These are phyloP conservation scores for Manduca sexta DNA, from an alignment of 1,140 invertebrate genomes.

Conservation along the genomic window DNA sequence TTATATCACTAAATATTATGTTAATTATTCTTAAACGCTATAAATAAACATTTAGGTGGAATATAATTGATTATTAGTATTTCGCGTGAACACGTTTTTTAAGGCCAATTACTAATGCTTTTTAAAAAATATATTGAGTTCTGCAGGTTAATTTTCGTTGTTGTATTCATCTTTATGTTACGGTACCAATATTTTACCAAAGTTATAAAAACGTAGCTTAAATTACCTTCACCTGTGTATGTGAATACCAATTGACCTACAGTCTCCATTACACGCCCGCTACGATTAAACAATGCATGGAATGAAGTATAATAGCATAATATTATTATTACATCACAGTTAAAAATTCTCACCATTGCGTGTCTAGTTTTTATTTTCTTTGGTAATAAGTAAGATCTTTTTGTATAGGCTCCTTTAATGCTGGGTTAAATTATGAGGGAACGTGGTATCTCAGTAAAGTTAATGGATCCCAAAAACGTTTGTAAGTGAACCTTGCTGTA, in stretches of 20 bases:
- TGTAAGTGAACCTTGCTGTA: conserved; percentile 23
- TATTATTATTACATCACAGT: conserved; percentile 7
- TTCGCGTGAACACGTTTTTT: background rate
- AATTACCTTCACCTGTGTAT: no score
- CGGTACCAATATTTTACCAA: no score
- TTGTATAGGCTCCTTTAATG: background rate
- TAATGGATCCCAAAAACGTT: conserved; percentile 24
- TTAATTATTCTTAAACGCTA: background rate
- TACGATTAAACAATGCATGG: no score
- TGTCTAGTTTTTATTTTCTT: conserved; percentile 32
- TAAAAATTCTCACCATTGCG: conserved; percentile 24
- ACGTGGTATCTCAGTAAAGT: conserved; percentile 20
- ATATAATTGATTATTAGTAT: no score
- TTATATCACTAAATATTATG: background rate
- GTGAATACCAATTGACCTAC: no score
- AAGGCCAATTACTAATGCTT: no score
- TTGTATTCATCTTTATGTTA: no score
- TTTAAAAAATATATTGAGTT: no score
- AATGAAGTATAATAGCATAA: no score
- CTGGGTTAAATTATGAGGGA: conserved; percentile 15
- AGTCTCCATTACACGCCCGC: no score
- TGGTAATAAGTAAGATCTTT: background rate
- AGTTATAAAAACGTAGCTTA: no score
- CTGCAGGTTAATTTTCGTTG: no score
- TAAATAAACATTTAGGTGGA: conserved; percentile 10